A percentile compares a stretch with the other conserved stretches of the same genome.
Conservation (phyloP, 2,797 vertebrate species). For the Macroramphosus scolopax region DNA sequence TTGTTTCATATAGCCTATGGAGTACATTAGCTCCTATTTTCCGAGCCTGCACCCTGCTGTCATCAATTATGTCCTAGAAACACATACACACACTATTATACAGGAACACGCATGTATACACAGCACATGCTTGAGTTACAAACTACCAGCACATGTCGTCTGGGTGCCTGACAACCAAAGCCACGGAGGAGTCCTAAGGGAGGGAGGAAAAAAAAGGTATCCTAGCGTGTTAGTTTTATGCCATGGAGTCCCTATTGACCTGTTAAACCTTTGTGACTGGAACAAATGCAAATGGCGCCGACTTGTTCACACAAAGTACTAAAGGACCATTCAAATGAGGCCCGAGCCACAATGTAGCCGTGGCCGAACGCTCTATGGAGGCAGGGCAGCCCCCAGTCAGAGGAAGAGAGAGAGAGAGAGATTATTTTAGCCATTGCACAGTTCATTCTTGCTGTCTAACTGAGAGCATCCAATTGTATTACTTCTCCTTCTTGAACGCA, state of each 20-base stretch:
- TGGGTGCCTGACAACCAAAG: conserved; percentile 80
- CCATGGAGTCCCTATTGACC: conserved; percentile 91
- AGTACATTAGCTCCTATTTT: conserved; percentile 78
- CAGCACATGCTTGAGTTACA: conserved; percentile 60
- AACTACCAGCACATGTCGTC: conserved; percentile 67
- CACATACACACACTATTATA: conserved; percentile 49
- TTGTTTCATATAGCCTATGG: conserved; percentile 59
- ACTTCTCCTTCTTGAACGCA: conserved; percentile 41
- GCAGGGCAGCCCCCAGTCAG: conserved; percentile 65
- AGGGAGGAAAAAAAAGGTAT: conserved; percentile 62
- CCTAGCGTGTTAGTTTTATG: conserved; percentile 83
- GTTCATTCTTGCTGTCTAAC: conserved; percentile 61
- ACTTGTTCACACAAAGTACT: conserved; percentile 92
- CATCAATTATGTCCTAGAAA: conserved; percentile 57
- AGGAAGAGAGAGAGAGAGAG: conserved; percentile 19
- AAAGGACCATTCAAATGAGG: conserved; percentile 90
- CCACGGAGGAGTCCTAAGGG: conserved; percentile 62
- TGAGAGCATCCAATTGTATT: conserved; percentile 52
- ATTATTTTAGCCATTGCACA: conserved; percentile 71
- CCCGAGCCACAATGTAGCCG: conserved; percentile 85
- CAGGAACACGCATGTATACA: conserved; percentile 35
- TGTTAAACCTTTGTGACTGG: conserved; percentile 95
- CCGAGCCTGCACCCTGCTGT: conserved; percentile 80
- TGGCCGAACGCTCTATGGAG: conserved; percentile 74
- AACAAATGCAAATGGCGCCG: conserved; percentile 95